Conservation (phyloP, 2,888 invertebrate genomes). For the Saturnia pavonia region DNA sequence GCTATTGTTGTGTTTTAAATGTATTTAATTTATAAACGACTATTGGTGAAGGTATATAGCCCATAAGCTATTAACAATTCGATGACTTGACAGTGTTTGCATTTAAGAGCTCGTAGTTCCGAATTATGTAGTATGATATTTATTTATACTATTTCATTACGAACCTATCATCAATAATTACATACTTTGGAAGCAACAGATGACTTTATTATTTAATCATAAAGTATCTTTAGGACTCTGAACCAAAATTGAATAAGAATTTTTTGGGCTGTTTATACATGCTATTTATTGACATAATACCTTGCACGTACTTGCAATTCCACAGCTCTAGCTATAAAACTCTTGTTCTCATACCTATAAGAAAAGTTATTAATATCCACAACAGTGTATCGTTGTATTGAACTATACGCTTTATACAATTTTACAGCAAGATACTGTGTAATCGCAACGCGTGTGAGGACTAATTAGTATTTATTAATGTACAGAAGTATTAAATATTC, state of each 20-base stretch:
- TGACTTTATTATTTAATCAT: not conserved
- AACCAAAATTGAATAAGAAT: no score
- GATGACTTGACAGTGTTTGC: not conserved
- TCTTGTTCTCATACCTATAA: not conserved
- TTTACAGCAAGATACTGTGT: not conserved
- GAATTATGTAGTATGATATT: conserved; percentile 23
- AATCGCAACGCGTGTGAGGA: no score
- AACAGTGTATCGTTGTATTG: not conserved
- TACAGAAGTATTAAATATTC: no score
- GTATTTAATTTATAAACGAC: not conserved
- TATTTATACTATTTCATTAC: not conserved
- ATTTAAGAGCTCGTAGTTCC: not conserved
- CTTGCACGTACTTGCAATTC: no score
- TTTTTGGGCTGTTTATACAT: no score
- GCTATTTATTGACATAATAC: no score
- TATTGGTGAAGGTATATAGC: not conserved
- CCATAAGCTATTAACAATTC: not conserved
- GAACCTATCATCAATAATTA: not conserved
- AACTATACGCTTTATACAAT: not conserved
- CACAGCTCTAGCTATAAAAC: no score
- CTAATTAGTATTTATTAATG: no score
- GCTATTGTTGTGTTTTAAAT: not conserved
- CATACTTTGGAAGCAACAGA: not conserved
- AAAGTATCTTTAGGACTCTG: not conserved
- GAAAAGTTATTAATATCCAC: not conserved